Base-by-base conservation (phyloP, 2,888 invertebrate genomes). In the Nomada lathburiana region DNA sequence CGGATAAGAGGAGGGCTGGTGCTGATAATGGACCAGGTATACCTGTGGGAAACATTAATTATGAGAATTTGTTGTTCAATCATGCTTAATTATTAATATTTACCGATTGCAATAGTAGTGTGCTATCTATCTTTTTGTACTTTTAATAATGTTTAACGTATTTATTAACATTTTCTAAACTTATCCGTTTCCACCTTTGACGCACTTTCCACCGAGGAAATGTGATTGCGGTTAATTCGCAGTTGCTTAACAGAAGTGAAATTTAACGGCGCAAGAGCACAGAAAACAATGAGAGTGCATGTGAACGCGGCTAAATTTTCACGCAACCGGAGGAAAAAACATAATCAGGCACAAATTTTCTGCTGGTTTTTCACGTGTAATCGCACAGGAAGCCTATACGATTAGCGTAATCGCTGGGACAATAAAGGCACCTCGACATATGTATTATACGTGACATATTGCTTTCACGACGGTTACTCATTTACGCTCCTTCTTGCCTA, bases 1-100 rank as follows among this genome's bases (percentile, higher is more conserved):
- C 91, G 0, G 93, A 93, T 62, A 92, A 92, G 74, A 90, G 91
- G 50, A 86, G 91, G 20, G 86, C 89, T 36, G 91, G 93, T 74
- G 75, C 77, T 16, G 90, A 92, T 16, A 89, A 88, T 75, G 90
- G 91, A 57, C 77, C 89, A 77, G 91, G 91, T 91, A 82, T 57
- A 36, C 23, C 18, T 64, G 20, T 20, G 16, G n/a, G 36, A 18
- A 9, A 36, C 29, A 4, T 36, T 60, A 5, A 10, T 11, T 36
- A 18, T 29, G 9, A 2, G 18, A 29, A 29, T 29, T 7, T 29
- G 29, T 29, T 29, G 29, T 7, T 29, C 29, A 29, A 29, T 29
- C 29, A 5, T 29, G 29, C 29, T 29, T 29, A 29, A 29, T 29
- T 29, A 29, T 7, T 7, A 29, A 29, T 29, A 7, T 36, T 7